Evolutionary conservation across 2,113 vertebrate species (phyloP), one percentile per base, ranked within the genome.

Genomic region (Apodemus sylvaticus): DNA sequence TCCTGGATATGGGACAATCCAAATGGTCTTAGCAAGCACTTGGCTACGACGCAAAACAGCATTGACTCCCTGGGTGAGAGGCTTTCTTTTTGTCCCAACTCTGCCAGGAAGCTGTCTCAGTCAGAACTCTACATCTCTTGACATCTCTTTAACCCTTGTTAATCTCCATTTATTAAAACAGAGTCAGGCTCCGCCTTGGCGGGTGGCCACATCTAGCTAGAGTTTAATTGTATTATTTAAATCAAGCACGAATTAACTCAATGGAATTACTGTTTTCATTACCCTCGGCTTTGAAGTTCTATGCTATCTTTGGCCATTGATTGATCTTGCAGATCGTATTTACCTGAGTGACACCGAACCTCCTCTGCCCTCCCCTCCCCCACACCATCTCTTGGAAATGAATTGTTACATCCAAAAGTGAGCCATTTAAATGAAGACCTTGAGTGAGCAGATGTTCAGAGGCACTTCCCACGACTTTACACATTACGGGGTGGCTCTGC

Each of bases 211-310:
- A 7, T 78, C 39, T 51, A 62, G 77, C 48, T 74, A 68, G 71
- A 97, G 58, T 64, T 85, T 85, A 93, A 76, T 62, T 51, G 26
- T 58, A 45, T 88, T 79, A 39, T 73, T 91, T 90, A 87, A 73
- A 82, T 85, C 22, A 10, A 79, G 73, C 74, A 71, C n/a, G 74
- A 82, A 71, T 92, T 74, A 64, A 55, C 83, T 95, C 62, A 93
- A 26, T 51, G 92, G 62, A 76, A 55, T 10, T 62, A 60, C 22
- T 48, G 9, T 64, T 91, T 83, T 74, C 36, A 24, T 78, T 76
- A 87, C 53, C 76, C 79, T 60, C 60, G 66, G 36, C 92, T 93
- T 62, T 24, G 76, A 20, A n/a, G 24, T 90, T 39, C 29, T 17
- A 34, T 34, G 77, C 82, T 45, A 1, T 45, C 29, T 76, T 39